A percentile compares a stretch with the other conserved stretches of the same genome.
These are phyloP conservation scores for Leptinotarsa defecta DNA, from an alignment of 1,140 invertebrate genomes.

Conservation along the genomic window DNA sequence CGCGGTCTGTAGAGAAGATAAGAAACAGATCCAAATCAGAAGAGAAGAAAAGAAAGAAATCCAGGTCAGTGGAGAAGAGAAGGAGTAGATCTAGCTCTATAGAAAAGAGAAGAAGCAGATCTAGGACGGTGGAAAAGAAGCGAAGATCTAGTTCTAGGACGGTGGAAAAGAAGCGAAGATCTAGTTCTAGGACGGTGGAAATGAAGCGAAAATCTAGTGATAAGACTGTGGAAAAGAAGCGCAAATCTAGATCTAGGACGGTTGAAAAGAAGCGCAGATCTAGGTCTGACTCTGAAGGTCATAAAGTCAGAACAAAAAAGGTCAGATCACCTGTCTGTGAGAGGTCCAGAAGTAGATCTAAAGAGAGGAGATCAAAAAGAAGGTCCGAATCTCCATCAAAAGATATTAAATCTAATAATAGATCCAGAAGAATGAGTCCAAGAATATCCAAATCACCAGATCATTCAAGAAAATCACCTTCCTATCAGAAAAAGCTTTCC, in stretches of 20 bases:
- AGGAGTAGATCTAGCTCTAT: background rate
- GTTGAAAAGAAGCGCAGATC: background rate
- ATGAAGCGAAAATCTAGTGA: background rate
- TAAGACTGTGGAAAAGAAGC: background rate
- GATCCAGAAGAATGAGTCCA: background rate
- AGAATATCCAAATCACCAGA: background rate
- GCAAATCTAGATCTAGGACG: constrained; percentile 1
- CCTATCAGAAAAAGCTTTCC: background rate
- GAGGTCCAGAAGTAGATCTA: background rate
- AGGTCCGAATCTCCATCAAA: background rate
- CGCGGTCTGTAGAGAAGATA: constrained; percentile 15
- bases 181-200: constrained; percentile 16
- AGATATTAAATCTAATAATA: background rate
- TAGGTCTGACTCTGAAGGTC: background rate
- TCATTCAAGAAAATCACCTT: background rate
- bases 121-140: background rate
- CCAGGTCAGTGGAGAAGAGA: background rate
- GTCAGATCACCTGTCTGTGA: background rate
- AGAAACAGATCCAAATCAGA: background rate
- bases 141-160: constrained; percentile 1
- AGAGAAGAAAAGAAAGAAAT: constrained; percentile 2
- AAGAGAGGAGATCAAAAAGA: background rate
- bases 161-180: background rate
- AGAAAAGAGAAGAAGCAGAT: too few species aligned
- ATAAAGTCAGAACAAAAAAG: background rate